phyloP scores from a whole-genome alignment of 2,888 invertebrate genomes.

The Torymus aiolomorphi region DNA sequence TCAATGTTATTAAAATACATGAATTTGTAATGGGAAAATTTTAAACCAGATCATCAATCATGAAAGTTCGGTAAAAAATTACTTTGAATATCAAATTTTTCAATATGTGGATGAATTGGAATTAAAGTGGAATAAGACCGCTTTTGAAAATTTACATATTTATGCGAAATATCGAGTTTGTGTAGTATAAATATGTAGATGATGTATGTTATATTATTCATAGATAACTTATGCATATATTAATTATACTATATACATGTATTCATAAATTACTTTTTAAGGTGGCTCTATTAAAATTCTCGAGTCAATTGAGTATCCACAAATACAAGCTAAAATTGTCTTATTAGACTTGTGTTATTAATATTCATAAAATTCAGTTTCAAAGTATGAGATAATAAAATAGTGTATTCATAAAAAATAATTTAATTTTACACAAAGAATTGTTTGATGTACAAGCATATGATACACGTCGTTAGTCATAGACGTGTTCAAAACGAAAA shows the following conservation, averaged over 20 bases:
- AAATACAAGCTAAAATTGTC: too few relatives aligned
- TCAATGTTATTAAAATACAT: slow-evolving; percentile 18
- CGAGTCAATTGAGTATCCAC: too few relatives aligned
- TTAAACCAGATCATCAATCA: slow-evolving; percentile 18
- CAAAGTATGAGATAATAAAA: too few relatives aligned
- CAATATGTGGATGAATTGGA: slow-evolving; percentile 14
- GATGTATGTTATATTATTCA: background rate
- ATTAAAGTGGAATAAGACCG: slow-evolving; percentile 5
- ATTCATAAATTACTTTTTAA: too few relatives aligned
- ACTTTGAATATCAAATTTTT: slow-evolving; percentile 28
- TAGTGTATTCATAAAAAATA: too few relatives aligned
- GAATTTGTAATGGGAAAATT: background rate
- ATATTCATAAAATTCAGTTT: too few relatives aligned
- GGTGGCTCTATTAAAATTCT: too few relatives aligned
- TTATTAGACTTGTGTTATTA: too few relatives aligned
- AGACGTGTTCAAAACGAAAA: too few relatives aligned
- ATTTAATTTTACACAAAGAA: too few relatives aligned
- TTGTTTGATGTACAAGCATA: too few relatives aligned
- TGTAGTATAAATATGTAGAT: background rate
- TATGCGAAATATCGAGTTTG: background rate
- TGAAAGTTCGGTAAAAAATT: slow-evolving; percentile 20
- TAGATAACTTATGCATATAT: background rate
- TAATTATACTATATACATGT: background rate
- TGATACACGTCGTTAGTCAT: too few relatives aligned
- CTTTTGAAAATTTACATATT: background rate